Evolutionary conservation across 2,797 vertebrate genomes (phyloP).

Genomic region (Malurus splendens): DNA sequence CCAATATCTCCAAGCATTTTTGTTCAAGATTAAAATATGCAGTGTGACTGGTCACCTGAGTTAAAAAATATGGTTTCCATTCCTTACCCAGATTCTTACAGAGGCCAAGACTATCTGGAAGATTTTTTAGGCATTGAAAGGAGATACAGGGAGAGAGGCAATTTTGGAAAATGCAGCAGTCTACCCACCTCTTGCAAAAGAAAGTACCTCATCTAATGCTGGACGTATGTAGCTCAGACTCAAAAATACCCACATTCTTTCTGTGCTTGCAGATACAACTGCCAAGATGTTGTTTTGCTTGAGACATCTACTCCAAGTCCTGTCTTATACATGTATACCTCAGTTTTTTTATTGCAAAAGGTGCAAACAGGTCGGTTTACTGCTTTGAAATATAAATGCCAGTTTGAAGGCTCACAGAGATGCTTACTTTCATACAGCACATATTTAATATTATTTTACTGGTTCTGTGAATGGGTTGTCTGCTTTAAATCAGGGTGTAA

Average conservation of each 20-base stretch:
- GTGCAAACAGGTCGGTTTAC: not conserved
- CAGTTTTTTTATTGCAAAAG: not conserved
- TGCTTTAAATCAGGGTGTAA: not conserved
- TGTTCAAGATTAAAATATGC: not conserved
- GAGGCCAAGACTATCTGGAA: not conserved
- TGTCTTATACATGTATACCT: not conserved
- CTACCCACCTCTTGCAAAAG: not conserved
- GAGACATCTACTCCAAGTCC: not conserved
- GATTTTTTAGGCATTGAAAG: not conserved
- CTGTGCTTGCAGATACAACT: not conserved
- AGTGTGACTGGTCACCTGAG: not conserved
- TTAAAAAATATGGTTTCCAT: not conserved
- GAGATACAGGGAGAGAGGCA: not conserved
- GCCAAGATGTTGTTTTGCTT: not conserved
- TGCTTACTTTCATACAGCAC: not conserved
- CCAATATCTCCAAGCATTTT: not conserved
- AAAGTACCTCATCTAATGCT: not conserved
- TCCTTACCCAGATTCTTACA: not conserved
- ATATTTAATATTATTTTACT: not conserved
- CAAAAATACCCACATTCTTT: fast-evolving
- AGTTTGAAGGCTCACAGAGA: not conserved
- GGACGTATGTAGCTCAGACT: not conserved
- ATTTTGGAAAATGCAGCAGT: not conserved
- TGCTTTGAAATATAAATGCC: not conserved
- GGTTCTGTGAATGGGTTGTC: not conserved